Evolutionary conservation across 2,888 invertebrate species (phyloP).

Genomic region (Heteromurus nitidus): DNA sequence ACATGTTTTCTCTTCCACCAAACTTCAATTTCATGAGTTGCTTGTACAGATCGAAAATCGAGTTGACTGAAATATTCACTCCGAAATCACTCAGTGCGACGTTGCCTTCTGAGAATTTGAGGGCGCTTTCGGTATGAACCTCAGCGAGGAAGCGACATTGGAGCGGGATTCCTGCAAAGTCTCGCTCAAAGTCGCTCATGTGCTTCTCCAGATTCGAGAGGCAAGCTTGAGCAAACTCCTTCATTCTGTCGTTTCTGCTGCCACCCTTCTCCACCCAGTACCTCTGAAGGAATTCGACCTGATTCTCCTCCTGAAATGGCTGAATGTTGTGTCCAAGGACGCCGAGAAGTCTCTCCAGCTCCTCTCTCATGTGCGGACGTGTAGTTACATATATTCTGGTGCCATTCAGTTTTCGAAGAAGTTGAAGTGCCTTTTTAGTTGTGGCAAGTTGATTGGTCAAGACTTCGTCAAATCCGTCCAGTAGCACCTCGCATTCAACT

Average conservation of each 20-base stretch:
- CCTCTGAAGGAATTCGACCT: not conserved
- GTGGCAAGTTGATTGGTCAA: not conserved
- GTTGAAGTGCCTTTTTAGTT: not conserved
- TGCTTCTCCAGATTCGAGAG: not conserved
- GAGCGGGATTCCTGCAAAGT: conserved; percentile 10
- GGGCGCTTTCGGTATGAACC: not conserved
- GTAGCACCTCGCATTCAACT: too few species aligned
- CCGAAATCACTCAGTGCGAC: not conserved
- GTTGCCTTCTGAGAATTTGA: not conserved
- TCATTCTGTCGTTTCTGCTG: not conserved
- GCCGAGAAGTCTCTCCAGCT: not conserved
- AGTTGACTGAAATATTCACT: not conserved
- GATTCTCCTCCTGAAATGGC: not conserved
- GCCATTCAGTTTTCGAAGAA: not conserved
- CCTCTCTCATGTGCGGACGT: not conserved
- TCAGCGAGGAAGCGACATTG: not conserved
- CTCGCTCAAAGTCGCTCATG: not conserved
- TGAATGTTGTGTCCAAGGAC: not conserved
- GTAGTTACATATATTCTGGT: not conserved
- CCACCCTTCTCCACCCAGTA: not conserved
- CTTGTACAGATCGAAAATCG: not conserved
- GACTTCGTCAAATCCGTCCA: too few species aligned
- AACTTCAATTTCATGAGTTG: not conserved
- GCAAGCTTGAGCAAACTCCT: not conserved
- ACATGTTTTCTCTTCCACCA: not conserved